These are phyloP conservation scores for Cheirogaleus major DNA, from an alignment of 2,797 vertebrate genomes.

Conservation along the genomic window DNA sequence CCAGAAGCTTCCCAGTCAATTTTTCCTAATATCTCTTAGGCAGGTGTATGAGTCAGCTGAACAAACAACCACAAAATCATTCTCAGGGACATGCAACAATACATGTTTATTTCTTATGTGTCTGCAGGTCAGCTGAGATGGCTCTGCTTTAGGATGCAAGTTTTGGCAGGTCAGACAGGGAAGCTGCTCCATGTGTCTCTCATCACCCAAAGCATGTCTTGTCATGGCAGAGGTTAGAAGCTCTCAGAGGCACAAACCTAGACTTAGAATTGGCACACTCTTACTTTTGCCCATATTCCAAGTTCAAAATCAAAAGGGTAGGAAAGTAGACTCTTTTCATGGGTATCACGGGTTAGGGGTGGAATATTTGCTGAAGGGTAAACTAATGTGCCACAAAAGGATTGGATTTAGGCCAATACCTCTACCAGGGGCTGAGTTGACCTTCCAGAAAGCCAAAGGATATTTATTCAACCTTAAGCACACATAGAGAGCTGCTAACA, in stretches of 20 bases:
- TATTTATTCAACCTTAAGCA: not conserved
- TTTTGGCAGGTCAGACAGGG: not conserved
- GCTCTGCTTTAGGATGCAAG: not conserved
- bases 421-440: not conserved
- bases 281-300: not conserved
- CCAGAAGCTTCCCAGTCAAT: not conserved
- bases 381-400: not conserved
- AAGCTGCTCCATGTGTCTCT: not conserved
- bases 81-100: not conserved
- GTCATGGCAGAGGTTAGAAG: not conserved
- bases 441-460: not conserved
- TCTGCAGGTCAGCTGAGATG: not conserved
- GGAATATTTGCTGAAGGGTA: slow-evolving; percentile 3
- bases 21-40: not conserved
- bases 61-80: not conserved
- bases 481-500: not conserved
- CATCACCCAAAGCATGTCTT: not conserved
- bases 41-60: not conserved
- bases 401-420: not conserved
- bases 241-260: not conserved
- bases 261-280: not conserved
- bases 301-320: not conserved
- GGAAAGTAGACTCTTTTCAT: not conserved
- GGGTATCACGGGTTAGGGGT: not conserved
- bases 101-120: not conserved